These are phyloP conservation scores for Neolamprologus longior DNA, from an alignment of 2,113 vertebrate genomes.

Conservation along the genomic window DNA sequence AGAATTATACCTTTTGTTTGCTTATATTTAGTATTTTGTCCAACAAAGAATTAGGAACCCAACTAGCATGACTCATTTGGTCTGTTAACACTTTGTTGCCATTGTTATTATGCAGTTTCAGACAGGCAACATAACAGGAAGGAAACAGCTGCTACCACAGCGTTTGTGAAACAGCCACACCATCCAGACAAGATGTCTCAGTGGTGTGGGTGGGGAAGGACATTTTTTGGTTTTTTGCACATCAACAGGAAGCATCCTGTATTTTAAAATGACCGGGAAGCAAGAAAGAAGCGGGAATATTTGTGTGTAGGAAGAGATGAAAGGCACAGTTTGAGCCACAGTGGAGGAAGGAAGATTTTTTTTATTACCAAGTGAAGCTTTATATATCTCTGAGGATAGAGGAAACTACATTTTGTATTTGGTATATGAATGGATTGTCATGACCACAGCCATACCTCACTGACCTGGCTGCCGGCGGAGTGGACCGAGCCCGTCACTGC, in stretches of 20 bases:
- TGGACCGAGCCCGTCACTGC: neutral
- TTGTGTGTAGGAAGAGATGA: neutral
- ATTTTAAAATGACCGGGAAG: neutral
- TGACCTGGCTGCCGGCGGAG: fast-evolving
- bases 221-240: neutral
- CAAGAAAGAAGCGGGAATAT: neutral
- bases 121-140: neutral
- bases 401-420: fast-evolving
- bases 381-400: fast-evolving
- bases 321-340: neutral
- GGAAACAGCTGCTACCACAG: neutral
- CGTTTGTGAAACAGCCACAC: fast-evolving
- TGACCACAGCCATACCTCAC: neutral
- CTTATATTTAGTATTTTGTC: fast-evolving
- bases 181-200: neutral
- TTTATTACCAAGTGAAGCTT: neutral
- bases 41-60: neutral
- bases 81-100: neutral
- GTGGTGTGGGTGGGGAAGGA: neutral
- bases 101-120: neutral
- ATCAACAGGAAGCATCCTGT: neutral
- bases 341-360: fast-evolving
- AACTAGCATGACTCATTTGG: neutral
- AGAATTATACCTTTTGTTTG: fast-evolving
- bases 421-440: neutral